These are phyloP conservation scores for Columba livia DNA, from an alignment of 2,113 vertebrate genomes.

Conservation along the genomic window DNA sequence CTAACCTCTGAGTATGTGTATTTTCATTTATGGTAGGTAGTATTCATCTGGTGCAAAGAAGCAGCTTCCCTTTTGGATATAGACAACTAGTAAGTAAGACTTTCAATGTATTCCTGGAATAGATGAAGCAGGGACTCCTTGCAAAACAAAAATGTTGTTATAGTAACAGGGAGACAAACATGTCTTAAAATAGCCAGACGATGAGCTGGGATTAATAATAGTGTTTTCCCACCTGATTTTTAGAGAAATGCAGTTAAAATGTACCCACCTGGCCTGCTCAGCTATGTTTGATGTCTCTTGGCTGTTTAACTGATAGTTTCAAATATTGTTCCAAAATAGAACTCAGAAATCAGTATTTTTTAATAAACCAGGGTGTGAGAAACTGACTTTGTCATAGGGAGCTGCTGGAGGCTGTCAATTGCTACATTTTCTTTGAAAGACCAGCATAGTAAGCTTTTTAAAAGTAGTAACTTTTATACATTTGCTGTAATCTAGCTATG, in stretches of 20 bases:
- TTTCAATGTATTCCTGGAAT: background rate
- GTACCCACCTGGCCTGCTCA: background rate
- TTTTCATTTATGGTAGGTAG: background rate
- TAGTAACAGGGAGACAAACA: background rate
- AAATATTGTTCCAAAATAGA: background rate
- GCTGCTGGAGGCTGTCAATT: background rate
- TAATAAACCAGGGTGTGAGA: background rate
- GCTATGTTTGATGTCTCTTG: background rate
- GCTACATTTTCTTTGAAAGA: background rate
- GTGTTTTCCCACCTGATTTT: background rate
- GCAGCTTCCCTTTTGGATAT: background rate
- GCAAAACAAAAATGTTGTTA: background rate
- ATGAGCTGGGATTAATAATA: background rate
- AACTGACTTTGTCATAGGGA: background rate
- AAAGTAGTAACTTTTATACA: background rate
- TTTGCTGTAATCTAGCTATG: background rate
- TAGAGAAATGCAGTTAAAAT: background rate
- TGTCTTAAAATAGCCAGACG: background rate
- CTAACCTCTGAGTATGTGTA: background rate
- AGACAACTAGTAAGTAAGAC: background rate
- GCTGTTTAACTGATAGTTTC: background rate
- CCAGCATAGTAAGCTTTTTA: background rate
- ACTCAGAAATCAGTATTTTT: background rate
- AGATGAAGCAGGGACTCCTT: background rate
- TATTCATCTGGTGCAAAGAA: background rate